Evolutionary conservation across 2,797 vertebrate genomes (phyloP).

Genomic region (Bucorvus abyssinicus): DNA sequence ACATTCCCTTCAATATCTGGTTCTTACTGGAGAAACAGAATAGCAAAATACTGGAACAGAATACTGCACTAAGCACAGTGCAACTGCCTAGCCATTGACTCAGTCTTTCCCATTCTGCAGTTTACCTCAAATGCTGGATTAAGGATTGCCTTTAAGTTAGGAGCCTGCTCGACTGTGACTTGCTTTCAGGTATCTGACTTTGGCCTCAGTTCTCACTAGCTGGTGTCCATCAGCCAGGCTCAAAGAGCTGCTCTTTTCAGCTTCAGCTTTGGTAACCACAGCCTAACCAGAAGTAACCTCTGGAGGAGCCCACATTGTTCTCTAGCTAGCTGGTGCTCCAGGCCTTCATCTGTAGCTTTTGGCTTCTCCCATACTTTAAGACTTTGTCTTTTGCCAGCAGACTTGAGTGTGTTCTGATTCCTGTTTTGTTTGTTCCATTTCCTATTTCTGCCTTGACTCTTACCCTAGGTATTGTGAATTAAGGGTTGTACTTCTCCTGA

Average conservation of each 20-base stretch:
- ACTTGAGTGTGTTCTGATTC: neutral
- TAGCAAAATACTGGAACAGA: neutral
- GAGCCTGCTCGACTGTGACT: neutral
- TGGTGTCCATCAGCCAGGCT: neutral
- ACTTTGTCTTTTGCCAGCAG: neutral
- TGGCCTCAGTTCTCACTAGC: neutral
- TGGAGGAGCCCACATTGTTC: neutral
- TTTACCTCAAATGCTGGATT: neutral
- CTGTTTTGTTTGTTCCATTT: neutral
- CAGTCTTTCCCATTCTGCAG: neutral
- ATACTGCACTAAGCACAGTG: neutral
- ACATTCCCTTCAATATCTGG: neutral
- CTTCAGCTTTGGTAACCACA: neutral
- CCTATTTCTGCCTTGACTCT: neutral
- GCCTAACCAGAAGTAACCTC: conserved; percentile 25
- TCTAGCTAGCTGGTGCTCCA: neutral
- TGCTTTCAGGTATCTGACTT: neutral
- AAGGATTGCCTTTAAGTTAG: neutral
- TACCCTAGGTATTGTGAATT: neutral
- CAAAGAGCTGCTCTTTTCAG: neutral
- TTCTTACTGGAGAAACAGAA: neutral
- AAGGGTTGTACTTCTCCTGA: neutral
- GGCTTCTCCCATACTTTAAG: neutral
- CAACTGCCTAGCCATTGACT: neutral
- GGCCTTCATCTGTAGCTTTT: neutral